These are phyloP conservation scores for Elephas maximus DNA, from an alignment of 2,113 vertebrate species.

Conservation along the genomic window DNA sequence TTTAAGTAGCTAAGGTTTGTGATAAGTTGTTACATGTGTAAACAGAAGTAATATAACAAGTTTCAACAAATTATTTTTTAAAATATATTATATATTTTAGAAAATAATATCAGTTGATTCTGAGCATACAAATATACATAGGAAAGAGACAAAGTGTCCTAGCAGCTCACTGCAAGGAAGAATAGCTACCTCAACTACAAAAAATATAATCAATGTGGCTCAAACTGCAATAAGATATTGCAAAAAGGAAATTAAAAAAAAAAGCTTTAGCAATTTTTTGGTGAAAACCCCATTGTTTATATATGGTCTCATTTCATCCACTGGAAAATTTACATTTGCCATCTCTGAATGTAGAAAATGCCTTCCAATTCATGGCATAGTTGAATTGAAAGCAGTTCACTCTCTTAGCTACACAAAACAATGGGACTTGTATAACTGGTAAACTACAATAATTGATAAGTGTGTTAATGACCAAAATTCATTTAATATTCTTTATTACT, in stretches of 20 bases:
- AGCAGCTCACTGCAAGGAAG: neutral
- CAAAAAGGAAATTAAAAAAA: neutral
- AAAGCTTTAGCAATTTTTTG: neutral
- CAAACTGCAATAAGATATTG: neutral
- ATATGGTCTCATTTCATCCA: neutral
- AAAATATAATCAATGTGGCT: neutral
- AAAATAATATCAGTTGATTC: neutral
- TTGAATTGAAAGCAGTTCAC: neutral
- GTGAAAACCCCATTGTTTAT: neutral
- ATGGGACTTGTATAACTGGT: neutral
- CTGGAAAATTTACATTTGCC: neutral
- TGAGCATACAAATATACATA: neutral
- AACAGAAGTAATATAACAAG: neutral
- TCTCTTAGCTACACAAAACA: neutral
- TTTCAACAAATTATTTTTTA: neutral
- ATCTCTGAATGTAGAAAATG: neutral
- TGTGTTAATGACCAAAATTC: neutral
- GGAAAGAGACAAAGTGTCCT: neutral
- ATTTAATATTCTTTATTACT: neutral
- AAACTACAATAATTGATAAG: neutral
- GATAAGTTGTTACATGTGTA: neutral
- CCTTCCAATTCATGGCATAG: neutral
- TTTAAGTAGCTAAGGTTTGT: neutral
- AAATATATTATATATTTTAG: neutral
- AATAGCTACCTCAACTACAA: neutral